Conservation (phyloP, 2,888 invertebrate species). For the Eupithecia pulchellata region DNA sequence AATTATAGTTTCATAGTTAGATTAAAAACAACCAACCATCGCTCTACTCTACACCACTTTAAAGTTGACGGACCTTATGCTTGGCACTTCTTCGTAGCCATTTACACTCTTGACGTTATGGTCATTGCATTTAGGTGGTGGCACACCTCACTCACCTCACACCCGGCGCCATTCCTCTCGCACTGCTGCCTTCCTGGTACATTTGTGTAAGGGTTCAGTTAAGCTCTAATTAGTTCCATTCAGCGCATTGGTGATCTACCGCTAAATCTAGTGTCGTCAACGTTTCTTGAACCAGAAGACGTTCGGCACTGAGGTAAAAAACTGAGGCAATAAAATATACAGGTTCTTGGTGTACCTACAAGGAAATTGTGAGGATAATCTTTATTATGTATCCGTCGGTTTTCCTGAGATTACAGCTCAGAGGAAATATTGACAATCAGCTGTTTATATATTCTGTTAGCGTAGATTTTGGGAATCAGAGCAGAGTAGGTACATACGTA, state of each 20-base stretch:
- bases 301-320: no score
- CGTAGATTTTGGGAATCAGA: conserved; percentile 26
- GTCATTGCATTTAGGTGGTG: no score
- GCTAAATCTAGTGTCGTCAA: no score
- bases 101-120: no score
- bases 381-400: conserved; percentile 5
- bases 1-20: background rate
- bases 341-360: background rate
- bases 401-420: conserved; percentile 14
- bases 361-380: background rate
- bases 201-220: no score
- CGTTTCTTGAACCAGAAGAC: no score
- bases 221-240: no score
- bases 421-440: background rate
- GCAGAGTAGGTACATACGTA: background rate
- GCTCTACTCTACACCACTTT: background rate
- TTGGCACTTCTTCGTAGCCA: no score
- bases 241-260: no score
- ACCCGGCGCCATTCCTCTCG: no score
- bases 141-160: no score
- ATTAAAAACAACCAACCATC: background rate
- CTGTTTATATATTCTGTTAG: conserved; percentile 23
- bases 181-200: no score
- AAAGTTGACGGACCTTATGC: background rate
- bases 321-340: background rate